Percentiles rank a stretch among this genome's conserved stretches.
phyloP scores from a whole-genome alignment of 2,113 vertebrate species.

The Ornithorhynchus anatinus region DNA sequence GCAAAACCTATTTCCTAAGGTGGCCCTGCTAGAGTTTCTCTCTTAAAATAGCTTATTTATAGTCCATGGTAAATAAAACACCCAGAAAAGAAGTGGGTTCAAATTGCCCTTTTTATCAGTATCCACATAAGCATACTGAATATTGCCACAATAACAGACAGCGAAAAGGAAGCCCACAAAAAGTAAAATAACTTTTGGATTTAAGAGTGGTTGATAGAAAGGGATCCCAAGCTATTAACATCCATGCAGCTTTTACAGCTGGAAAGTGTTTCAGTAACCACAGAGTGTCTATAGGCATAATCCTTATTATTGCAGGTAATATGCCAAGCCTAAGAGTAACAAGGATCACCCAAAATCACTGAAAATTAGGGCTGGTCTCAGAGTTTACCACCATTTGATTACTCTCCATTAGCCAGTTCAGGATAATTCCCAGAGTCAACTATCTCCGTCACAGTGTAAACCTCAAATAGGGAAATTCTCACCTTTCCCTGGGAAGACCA shows the following conservation, averaged over 20 bases:
- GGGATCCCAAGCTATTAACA: constrained; percentile 17
- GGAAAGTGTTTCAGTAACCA: too few species aligned
- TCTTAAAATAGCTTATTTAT: constrained; percentile 63
- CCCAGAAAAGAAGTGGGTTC: constrained; percentile 63
- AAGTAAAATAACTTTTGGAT: constrained; percentile 29
- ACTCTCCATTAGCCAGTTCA: too few species aligned
- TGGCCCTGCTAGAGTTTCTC: constrained; percentile 57
- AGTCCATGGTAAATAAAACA: constrained; percentile 64
- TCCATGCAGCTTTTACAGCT: constrained; percentile 22
- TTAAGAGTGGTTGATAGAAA: constrained; percentile 21
- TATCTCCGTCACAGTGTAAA: too few species aligned
- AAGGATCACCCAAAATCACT: too few species aligned
- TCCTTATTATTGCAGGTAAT: too few species aligned
- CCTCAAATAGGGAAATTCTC: too few species aligned
- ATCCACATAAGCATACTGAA: constrained; percentile 55
- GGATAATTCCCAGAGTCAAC: too few species aligned
- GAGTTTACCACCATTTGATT: too few species aligned
- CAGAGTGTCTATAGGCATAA: too few species aligned
- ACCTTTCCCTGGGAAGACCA: too few species aligned
- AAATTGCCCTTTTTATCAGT: constrained; percentile 65
- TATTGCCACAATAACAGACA: constrained; percentile 35
- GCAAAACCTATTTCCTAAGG: constrained; percentile 60
- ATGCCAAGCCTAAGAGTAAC: too few species aligned
- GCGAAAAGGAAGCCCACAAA: constrained; percentile 5
- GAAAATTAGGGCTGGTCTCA: too few species aligned